A percentile compares a stretch with the other conserved stretches of the same genome.
Evolutionary conservation across 2,797 vertebrate genomes (phyloP).

Genomic region (Kryptolebias ocellatus): DNA sequence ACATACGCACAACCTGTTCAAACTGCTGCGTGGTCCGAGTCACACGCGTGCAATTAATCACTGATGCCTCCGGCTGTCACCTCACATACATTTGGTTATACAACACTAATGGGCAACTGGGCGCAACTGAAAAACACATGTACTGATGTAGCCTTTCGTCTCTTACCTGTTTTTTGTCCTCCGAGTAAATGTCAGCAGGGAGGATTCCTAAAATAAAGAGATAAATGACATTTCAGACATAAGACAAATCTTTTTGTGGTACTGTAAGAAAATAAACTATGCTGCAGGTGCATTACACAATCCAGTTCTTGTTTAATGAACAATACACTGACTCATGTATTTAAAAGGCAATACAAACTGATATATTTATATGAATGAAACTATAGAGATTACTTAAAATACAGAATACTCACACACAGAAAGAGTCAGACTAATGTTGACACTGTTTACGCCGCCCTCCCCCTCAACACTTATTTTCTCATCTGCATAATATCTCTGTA

Average conservation of each 20-base stretch:
- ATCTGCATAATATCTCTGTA: too few relatives aligned
- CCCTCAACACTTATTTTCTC: too few relatives aligned
- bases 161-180: constrained; percentile 50
- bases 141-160: constrained; percentile 29
- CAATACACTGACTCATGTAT: too few relatives aligned
- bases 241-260: not conserved
- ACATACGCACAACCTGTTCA: constrained; percentile 54
- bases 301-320: too few relatives aligned
- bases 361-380: too few relatives aligned
- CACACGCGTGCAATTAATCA: constrained; percentile 72
- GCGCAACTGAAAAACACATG: constrained; percentile 65
- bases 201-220: constrained; percentile 18
- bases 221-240: not conserved
- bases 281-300: not conserved
- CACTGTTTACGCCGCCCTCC: too few relatives aligned
- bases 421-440: too few relatives aligned
- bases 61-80: constrained; percentile 67
- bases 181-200: not conserved
- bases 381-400: too few relatives aligned
- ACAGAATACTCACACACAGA: too few relatives aligned
- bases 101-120: constrained; percentile 69
- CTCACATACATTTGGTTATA: constrained; percentile 46
- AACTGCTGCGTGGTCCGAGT: constrained; percentile 52
- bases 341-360: too few relatives aligned
- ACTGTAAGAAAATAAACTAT: not conserved